These are phyloP conservation scores for Eulemur rubriventer DNA, from an alignment of 2,797 vertebrate genomes.

Conservation along the genomic window DNA sequence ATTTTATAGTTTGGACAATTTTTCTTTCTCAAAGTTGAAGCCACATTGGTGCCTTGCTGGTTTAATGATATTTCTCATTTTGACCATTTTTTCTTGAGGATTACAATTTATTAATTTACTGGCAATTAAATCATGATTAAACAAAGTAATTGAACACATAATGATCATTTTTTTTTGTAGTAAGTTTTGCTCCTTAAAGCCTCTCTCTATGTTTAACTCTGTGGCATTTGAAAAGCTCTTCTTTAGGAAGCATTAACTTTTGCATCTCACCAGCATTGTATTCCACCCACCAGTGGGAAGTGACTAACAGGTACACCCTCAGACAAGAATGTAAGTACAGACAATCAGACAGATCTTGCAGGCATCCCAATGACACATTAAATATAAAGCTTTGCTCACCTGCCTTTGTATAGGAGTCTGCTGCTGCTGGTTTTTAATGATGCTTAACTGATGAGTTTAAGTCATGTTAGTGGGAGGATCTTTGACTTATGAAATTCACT, in stretches of 20 bases:
- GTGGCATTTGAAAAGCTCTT: not conserved
- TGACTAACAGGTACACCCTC: not conserved
- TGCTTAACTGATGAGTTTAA: not conserved
- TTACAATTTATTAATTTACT: not conserved
- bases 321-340: not conserved
- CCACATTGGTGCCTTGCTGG: not conserved
- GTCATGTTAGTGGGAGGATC: not conserved
- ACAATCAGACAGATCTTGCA: not conserved
- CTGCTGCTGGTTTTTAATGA: not conserved
- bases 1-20: not conserved
- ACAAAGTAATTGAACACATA: not conserved
- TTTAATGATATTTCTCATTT: not conserved
- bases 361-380: not conserved
- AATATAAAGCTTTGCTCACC: not conserved
- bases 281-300: not conserved
- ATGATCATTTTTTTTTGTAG: not conserved
- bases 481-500: not conserved
- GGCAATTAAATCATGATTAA: not conserved
- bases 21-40: conserved; percentile 14
- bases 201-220: not conserved
- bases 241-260: not conserved
- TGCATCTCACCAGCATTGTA: not conserved
- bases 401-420: not conserved
- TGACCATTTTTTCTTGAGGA: not conserved
- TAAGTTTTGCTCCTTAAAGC: not conserved